These are phyloP conservation scores for Felis chaus DNA, from an alignment of 2,113 vertebrate species.

Conservation along the genomic window DNA sequence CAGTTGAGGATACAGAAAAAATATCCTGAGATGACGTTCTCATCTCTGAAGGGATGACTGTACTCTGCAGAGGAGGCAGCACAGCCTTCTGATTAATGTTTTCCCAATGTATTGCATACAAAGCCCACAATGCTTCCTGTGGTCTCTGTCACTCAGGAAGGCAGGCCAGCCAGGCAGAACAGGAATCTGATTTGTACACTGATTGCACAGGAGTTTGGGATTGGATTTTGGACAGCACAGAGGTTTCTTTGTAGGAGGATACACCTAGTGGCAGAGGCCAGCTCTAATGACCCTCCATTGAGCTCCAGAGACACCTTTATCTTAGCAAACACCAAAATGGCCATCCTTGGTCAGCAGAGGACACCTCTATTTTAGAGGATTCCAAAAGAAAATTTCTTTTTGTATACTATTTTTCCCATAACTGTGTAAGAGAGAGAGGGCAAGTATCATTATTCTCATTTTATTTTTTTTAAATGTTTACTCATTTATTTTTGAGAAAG, in stretches of 20 bases:
- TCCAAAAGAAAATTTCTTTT: neutral
- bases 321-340: neutral
- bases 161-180: neutral
- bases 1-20: neutral
- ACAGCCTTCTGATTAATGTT: neutral
- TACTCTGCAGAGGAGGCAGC: neutral
- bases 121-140: neutral
- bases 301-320: neutral
- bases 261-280: neutral
- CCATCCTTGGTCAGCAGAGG: neutral
- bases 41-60: neutral
- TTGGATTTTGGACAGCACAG: neutral
- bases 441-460: slow-evolving; percentile 11
- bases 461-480: neutral
- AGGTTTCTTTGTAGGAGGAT: neutral
- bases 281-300: neutral
- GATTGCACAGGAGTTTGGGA: neutral
- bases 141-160: neutral
- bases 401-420: neutral
- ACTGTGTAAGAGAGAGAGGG: neutral
- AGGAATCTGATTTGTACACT: neutral
- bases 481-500: too few species aligned
- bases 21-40: neutral
- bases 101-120: neutral
- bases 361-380: slow-evolving; percentile 20